Percentiles rank a stretch among this genome's conserved stretches.
These are phyloP conservation scores for Synanthedon formicaeformis DNA, from an alignment of 2,888 invertebrate species.

Conservation along the genomic window DNA sequence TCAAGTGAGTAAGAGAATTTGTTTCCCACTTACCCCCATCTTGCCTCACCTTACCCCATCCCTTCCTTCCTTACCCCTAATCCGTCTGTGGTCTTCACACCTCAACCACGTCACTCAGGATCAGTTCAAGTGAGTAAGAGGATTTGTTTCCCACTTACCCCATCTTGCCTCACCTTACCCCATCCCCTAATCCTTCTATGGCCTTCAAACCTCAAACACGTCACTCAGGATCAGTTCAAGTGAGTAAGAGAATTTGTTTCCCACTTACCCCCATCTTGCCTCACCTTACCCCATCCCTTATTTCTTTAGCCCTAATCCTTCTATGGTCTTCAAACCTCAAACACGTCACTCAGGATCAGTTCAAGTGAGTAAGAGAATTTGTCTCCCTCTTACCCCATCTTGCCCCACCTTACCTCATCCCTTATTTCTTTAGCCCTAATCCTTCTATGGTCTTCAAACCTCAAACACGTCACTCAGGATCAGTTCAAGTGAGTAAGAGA, in stretches of 20 bases:
- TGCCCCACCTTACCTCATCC: too few relatives aligned
- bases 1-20: slow-evolving; percentile 25
- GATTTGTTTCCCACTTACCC: too few relatives aligned
- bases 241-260: slow-evolving; percentile 11
- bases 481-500: slow-evolving; percentile 34
- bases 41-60: too few relatives aligned
- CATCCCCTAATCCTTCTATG: fast-evolving
- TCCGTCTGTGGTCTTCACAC: slow-evolving; percentile 25
- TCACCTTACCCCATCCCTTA: too few relatives aligned
- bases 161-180: too few relatives aligned
- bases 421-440: too few relatives aligned
- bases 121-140: slow-evolving; percentile 34
- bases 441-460: slow-evolving; percentile 23
- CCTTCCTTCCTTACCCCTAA: too few relatives aligned
- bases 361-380: slow-evolving; percentile 25
- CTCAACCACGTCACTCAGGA: slow-evolving; percentile 50
- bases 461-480: slow-evolving; percentile 49
- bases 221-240: slow-evolving; percentile 47
- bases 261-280: too few relatives aligned
- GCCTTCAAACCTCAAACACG: slow-evolving; percentile 48
- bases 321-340: slow-evolving; percentile 37
- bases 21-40: too few relatives aligned
- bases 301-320: too few relatives aligned
- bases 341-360: slow-evolving; percentile 48
- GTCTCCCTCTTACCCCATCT: too few relatives aligned